Percentiles rank a stretch among this genome's conserved stretches.
Evolutionary conservation across 2,797 vertebrate species (phyloP).

Genomic region (Coreius guichenoti): DNA sequence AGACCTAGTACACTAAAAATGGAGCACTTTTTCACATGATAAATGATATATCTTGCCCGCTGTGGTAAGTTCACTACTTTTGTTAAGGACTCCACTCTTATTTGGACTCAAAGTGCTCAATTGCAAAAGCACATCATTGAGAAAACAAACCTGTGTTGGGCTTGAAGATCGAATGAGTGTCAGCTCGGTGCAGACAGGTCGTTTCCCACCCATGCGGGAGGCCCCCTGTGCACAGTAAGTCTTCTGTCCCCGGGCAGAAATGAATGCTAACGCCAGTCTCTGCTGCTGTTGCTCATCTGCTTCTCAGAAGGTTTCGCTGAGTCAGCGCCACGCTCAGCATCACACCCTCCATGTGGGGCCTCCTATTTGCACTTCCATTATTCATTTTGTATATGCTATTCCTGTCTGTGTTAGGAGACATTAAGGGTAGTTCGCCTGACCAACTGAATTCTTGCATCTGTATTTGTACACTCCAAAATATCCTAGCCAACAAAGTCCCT

Average conservation of each 20-base stretch:
- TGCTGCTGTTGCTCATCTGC: slow-evolving; percentile 77
- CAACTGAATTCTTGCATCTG: not conserved
- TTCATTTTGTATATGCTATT: slow-evolving; percentile 16
- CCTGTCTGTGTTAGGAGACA: slow-evolving; percentile 22
- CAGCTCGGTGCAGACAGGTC: slow-evolving; percentile 76
- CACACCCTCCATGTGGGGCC: slow-evolving; percentile 15
- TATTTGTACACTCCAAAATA: not conserved
- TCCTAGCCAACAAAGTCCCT: not conserved
- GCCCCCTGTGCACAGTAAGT: slow-evolving; percentile 74
- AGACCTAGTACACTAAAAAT: not conserved
- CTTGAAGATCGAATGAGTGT: slow-evolving; percentile 75
- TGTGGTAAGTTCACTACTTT: not conserved
- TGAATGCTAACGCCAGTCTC: slow-evolving; percentile 75
- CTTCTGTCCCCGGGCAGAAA: slow-evolving; percentile 77
- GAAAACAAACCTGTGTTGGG: slow-evolving; percentile 25
- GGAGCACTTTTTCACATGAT: not conserved
- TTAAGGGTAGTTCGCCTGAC: not conserved
- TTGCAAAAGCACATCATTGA: slow-evolving; percentile 38
- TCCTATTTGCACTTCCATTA: slow-evolving; percentile 26
- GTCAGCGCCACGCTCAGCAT: slow-evolving; percentile 72
- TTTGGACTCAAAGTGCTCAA: slow-evolving; percentile 40
- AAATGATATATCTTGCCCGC: not conserved
- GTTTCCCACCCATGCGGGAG: slow-evolving; percentile 76
- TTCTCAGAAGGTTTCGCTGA: slow-evolving; percentile 76
- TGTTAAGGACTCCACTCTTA: slow-evolving; percentile 25